Evolutionary conservation across 2,113 vertebrate genomes (phyloP).

Genomic region (Silurus meridionalis): DNA sequence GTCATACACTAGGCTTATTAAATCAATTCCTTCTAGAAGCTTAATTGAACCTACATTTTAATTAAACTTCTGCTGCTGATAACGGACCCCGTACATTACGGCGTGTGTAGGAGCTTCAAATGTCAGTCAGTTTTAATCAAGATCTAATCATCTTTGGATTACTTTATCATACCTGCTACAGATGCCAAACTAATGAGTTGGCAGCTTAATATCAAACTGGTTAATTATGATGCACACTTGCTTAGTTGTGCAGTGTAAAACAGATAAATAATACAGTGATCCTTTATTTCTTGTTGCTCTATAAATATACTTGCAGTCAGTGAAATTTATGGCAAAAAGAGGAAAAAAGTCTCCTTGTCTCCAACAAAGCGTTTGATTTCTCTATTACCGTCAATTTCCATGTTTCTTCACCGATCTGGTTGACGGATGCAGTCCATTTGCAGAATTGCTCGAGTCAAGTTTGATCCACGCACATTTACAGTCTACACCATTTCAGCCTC

Average conservation of each 20-base stretch:
- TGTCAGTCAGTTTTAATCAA: conserved; percentile 41
- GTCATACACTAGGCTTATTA: conserved; percentile 32
- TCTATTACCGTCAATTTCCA: neutral
- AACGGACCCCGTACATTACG: conserved; percentile 29
- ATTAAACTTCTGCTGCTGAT: conserved; percentile 38
- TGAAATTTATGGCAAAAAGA: neutral
- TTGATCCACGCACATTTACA: neutral
- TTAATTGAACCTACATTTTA: conserved; percentile 38
- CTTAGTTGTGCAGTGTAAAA: neutral
- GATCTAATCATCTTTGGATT: conserved; percentile 39
- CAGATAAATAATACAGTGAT: neutral
- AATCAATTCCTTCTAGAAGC: conserved; percentile 44
- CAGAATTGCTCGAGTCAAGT: neutral
- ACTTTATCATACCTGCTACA: conserved; percentile 29
- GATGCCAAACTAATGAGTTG: conserved; percentile 10
- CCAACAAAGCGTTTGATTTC: neutral
- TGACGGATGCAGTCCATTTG: neutral
- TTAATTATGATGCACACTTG: conserved; percentile 10
- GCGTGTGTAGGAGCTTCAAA: conserved; percentile 24
- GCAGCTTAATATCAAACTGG: neutral
- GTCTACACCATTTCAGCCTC: neutral
- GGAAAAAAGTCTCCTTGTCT: neutral
- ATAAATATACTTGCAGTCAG: neutral
- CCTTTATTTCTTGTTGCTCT: neutral
- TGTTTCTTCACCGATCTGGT: neutral